A percentile compares a stretch with the other conserved stretches of the same genome.
Evolutionary conservation across 2,888 invertebrate species (phyloP).

Genomic region (Incurvaria masculella): DNA sequence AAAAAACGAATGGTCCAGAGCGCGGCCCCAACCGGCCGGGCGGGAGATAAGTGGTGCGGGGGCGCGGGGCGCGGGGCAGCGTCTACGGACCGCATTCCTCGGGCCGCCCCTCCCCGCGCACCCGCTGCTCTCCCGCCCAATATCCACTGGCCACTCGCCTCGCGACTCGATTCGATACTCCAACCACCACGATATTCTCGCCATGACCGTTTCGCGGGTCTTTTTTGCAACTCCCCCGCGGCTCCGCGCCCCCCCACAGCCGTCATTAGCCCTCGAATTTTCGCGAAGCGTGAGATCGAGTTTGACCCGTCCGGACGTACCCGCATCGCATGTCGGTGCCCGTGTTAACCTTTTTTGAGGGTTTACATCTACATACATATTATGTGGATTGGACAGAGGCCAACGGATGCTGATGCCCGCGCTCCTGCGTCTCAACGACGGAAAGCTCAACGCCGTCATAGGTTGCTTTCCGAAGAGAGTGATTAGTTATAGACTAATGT

Average conservation of each 20-base stretch:
- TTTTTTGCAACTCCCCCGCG: neutral
- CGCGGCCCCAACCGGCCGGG: neutral
- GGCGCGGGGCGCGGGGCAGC: neutral
- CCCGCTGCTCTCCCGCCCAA: neutral
- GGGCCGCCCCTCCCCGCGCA: neutral
- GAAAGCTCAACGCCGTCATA: too few relatives aligned
- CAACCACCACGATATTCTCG: neutral
- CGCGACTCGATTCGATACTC: neutral
- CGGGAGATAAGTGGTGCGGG: neutral
- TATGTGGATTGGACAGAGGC: too few relatives aligned
- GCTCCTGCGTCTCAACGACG: too few relatives aligned
- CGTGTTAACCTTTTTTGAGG: neutral
- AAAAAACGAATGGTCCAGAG: neutral
- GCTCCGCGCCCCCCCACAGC: neutral
- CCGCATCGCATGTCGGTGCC: too few relatives aligned
- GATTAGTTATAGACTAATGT: too few relatives aligned
- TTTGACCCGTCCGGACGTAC: neutral
- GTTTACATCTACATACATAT: too few relatives aligned
- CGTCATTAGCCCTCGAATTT: neutral
- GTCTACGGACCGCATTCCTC: neutral
- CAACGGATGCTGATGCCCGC: too few relatives aligned
- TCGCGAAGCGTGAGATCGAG: neutral
- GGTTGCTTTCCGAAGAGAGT: too few relatives aligned
- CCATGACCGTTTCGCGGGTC: neutral
- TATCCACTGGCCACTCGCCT: neutral